Evolutionary conservation across 2,888 invertebrate genomes (phyloP), one percentile per base, ranked within the genome.

Genomic region (Heliconius ethilla): DNA sequence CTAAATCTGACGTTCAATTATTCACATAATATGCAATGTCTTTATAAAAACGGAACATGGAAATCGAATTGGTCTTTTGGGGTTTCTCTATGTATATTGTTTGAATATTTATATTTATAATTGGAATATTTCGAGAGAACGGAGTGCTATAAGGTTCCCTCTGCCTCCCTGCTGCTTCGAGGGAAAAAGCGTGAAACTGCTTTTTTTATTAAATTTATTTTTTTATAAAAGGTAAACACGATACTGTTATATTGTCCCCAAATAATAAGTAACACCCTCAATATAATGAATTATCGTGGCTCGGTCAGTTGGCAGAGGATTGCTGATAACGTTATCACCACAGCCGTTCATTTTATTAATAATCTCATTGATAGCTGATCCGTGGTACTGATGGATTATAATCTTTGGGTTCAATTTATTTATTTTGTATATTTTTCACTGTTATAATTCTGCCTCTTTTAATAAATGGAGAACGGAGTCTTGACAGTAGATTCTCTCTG

Each of bases 301-400:
- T 10, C 25, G 45, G 40, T 69, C 69, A 25, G 69, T 69, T 25
- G 40, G 45, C 69, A 69, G 40, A 69, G 40, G 69, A 69, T 69
- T 69, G 69, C 69, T 45, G 69, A 69, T 69, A 67, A 45, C 45
- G n/a, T 69, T 69, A 69, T 69, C 69, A 69, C 45, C 15, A 27
- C 69, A 69, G 45, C 69, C 45, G 69, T 45, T 69, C 69, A 45
- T 69, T 69, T 69, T 69, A 25, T 69, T 69, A 69, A 69, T 69
- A 69, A 69, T 69, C 69, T 40, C 69, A 69, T 45, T 69, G 69
- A 40, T 69, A 69, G 67, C 40, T 6, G 37, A 69, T 69, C 40
- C 69, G 69, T 9, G 69, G 69, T 40, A 25, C 40, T 25, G 40
- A 25, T 25, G 40, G 33, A 59, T 72, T 72, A 55, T 55, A 70